Evolutionary conservation across 2,113 vertebrate species (phyloP).

Genomic region (Vombatus ursinus): DNA sequence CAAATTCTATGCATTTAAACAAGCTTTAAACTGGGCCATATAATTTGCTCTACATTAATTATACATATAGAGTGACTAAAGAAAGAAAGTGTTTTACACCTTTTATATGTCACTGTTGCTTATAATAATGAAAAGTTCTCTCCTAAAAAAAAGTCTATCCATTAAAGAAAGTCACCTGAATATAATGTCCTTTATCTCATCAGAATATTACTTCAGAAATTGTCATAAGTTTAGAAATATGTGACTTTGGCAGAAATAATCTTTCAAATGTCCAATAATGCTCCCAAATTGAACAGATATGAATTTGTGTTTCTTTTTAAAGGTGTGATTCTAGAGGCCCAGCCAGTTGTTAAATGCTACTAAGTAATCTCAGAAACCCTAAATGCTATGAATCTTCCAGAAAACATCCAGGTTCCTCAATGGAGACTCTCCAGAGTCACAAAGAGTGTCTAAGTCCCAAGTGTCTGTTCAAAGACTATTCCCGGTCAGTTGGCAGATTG

Average conservation of each 20-base stretch:
- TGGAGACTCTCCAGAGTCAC: slow-evolving; percentile 10
- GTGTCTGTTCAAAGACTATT: background rate
- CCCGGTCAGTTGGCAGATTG: slow-evolving; percentile 1
- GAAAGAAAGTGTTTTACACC: slow-evolving; percentile 81
- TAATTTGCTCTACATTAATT: slow-evolving; percentile 88
- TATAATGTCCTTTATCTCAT: slow-evolving; percentile 1
- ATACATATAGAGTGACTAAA: slow-evolving; percentile 81
- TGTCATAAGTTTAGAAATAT: background rate
- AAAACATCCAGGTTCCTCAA: background rate
- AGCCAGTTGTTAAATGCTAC: slow-evolving; percentile 11
- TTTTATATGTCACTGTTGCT: slow-evolving; percentile 65
- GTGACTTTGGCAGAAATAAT: background rate
- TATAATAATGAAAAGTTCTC: slow-evolving; percentile 55
- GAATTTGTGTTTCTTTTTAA: slow-evolving; percentile 12
- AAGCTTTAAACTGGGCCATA: slow-evolving; percentile 85
- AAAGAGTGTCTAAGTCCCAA: slow-evolving; percentile 8
- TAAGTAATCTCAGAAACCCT: slow-evolving; percentile 49
- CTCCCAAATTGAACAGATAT: background rate
- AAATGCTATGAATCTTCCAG: slow-evolving; percentile 28
- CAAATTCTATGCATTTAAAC: slow-evolving; percentile 90
- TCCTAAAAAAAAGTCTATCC: background rate
- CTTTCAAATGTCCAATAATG: slow-evolving; percentile 4
- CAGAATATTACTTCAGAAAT: background rate
- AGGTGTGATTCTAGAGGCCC: background rate
- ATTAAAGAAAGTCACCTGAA: slow-evolving; percentile 21